Base-by-base conservation (phyloP, 2,797 vertebrate species). In the Typhlichthys subterraneus region DNA sequence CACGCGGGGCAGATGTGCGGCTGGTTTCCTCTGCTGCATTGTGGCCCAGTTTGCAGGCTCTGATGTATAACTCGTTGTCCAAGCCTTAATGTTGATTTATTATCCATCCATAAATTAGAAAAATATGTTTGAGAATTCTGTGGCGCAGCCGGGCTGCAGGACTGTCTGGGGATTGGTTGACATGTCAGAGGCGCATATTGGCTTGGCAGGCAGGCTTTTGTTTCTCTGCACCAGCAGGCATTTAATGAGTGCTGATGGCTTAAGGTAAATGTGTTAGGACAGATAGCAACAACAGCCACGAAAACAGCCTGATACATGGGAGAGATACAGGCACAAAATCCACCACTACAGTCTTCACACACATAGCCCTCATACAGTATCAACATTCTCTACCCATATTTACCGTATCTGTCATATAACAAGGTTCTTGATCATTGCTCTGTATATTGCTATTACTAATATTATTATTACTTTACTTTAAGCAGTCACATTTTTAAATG, bases 71-170 rank as follows among this genome's bases (percentile, higher is more conserved):
- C 96, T 96, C 94, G 95, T 97, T 97, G 96, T 97, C 96, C 97
- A 94, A 93, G 92, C 93, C 96, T 97, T 98, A 99, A 99, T 99
- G 96, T 99, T 98, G 96, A 99, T 99, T 99, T 99, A 99, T 98
- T 98, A 96, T 99, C 96, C 95, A 93, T 97, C 95, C 96, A 98
- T 98, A 98, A 99, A 98, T 99, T 98, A 98, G 96, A 98, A 98
- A 97, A 99, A 97, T 99, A 99, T 98, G 96, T 95, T 98, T 95
- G 95, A 96, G 95, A 97, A 97, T 98, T 97, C 94, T 91, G 92
- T 93, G 93, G 94, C 77, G 93, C 95, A 94, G 96, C 94, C 95
- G 93, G 94, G 94, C 95, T 94, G 93, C 93, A 94, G 91, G 93
- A 92, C 93, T 93, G 95, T 95, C 96, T 95, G 93, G 97, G 97